phyloP scores from a whole-genome alignment of 2,113 vertebrate genomes.

The Psilopogon haemacephalus region DNA sequence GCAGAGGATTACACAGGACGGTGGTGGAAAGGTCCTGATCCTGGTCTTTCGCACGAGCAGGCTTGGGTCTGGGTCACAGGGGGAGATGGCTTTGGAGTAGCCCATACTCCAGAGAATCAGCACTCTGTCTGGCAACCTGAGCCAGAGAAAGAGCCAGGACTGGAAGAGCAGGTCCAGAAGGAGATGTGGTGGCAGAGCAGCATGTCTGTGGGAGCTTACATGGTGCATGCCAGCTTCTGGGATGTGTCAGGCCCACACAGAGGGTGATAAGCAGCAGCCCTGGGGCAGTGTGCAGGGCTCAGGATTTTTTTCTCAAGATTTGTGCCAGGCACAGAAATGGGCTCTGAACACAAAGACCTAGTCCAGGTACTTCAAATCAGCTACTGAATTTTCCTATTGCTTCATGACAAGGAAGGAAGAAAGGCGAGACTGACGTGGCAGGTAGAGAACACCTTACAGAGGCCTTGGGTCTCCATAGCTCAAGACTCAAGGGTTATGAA shows the following conservation, averaged over 20 bases:
- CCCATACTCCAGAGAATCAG: background rate
- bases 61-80: background rate
- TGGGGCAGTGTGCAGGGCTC: background rate
- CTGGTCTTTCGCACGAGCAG: background rate
- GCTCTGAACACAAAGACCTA: background rate
- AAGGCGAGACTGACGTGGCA: background rate
- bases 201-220: slow-evolving; percentile 32
- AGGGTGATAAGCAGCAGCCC: background rate
- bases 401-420: background rate
- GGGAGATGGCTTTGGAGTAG: background rate
- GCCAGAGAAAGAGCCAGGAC: slow-evolving; percentile 18
- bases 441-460: background rate
- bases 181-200: slow-evolving; percentile 12
- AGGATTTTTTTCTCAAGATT: slow-evolving; percentile 44
- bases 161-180: slow-evolving; percentile 51
- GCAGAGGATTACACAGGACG: background rate
- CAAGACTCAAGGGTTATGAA: background rate
- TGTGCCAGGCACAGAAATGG: background rate
- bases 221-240: background rate
- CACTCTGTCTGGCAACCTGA: background rate
- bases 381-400: background rate
- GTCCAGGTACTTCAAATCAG: background rate
- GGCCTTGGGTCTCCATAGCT: background rate
- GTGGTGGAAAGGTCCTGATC: background rate
- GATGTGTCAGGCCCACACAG: slow-evolving; percentile 22